Evolutionary conservation across 2,888 invertebrate genomes (phyloP).

Genomic region (Drosophila diplacantha): DNA sequence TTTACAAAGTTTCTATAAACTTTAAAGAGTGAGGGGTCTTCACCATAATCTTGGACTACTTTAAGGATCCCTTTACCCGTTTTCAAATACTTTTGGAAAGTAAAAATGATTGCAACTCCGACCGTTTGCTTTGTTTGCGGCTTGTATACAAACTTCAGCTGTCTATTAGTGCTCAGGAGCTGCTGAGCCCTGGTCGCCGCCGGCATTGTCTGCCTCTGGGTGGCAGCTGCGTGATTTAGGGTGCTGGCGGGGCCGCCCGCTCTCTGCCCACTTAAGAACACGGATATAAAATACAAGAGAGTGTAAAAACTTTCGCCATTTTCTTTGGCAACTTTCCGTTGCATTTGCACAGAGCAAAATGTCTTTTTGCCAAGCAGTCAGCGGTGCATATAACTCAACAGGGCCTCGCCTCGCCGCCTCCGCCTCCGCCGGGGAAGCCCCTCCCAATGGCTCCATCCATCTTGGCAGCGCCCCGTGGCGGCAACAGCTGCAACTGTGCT

Average conservation of each 20-base stretch:
- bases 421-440: not conserved
- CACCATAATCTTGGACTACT: not conserved
- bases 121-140: conserved; percentile 6
- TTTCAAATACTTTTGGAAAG: conserved; percentile 2
- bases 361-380: conserved; percentile 58
- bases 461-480: conserved; percentile 44
- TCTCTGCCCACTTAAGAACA: conserved; percentile 37
- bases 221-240: conserved; percentile 17
- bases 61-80: not conserved
- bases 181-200: not conserved
- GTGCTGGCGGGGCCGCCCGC: conserved; percentile 3
- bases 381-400: conserved; percentile 56
- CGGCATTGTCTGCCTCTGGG: conserved; percentile 22
- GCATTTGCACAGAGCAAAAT: conserved; percentile 62
- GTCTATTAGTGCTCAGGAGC: conserved; percentile 14
- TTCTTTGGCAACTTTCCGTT: conserved; percentile 67
- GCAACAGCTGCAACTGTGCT: conserved; percentile 50
- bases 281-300: conserved; percentile 59
- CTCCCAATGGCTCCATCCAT: conserved; percentile 29
- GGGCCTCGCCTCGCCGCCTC: conserved; percentile 27
- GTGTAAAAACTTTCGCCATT: conserved; percentile 68
- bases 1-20: too few species aligned
- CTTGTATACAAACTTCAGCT: conserved; percentile 18
- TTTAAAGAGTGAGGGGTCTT: not conserved
- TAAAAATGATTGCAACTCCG: conserved; percentile 9